Evolutionary conservation across 1,140 invertebrate genomes (phyloP).

Genomic region (Ladona fulva): DNA sequence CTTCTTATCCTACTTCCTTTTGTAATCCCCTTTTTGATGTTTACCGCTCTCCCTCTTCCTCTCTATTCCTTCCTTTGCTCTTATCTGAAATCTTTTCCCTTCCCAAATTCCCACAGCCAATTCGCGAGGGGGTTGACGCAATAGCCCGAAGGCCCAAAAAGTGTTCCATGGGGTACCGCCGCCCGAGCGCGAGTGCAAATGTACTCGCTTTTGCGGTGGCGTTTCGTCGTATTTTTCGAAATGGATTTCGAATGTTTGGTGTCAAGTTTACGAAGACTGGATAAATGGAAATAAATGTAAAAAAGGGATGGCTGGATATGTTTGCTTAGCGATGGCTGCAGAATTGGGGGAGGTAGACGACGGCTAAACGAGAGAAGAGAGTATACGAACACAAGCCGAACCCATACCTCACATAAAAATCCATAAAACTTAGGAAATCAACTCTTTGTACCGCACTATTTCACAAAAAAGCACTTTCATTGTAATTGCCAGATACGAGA

Average conservation of each 20-base stretch:
- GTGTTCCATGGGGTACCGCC: too few species aligned
- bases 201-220: too few species aligned
- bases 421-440: too few species aligned
- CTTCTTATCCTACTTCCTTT: not conserved
- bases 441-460: too few species aligned
- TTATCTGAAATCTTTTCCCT: not conserved
- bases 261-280: not conserved
- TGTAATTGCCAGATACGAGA: too few species aligned
- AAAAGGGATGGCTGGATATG: not conserved
- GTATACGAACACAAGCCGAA: not conserved
- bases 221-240: not conserved
- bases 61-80: not conserved
- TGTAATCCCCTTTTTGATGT: not conserved
- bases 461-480: too few species aligned
- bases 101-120: not conserved
- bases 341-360: not conserved
- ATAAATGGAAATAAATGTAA: conserved; percentile 5
- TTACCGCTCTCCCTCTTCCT: not conserved
- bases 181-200: too few species aligned
- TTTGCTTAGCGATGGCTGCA: not conserved
- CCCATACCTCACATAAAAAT: too few species aligned
- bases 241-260: not conserved
- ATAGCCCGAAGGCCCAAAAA: too few species aligned
- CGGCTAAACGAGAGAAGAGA: too few species aligned
- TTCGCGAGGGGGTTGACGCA: too few species aligned